Conservation (phyloP, 2,797 vertebrate genomes). For the Lepilemur ruficaudatus region DNA sequence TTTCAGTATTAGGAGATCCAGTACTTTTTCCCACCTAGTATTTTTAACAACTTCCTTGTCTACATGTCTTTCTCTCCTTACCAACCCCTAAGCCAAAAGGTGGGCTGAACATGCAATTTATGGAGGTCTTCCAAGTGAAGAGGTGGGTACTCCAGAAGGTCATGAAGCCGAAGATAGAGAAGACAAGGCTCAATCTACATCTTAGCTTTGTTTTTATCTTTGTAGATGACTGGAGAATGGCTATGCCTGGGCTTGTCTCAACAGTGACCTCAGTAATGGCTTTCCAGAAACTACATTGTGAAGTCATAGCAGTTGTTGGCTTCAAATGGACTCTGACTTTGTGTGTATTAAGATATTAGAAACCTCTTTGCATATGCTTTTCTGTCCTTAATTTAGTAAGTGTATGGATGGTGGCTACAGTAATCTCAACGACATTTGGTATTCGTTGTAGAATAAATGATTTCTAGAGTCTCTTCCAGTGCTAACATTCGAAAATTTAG, state of each 20-base stretch:
- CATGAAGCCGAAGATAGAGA: not conserved
- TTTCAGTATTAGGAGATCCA: not conserved
- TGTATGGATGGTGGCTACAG: not conserved
- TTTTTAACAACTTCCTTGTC: not conserved
- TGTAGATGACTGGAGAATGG: not conserved
- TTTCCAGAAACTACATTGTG: not conserved
- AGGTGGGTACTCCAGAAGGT: not conserved
- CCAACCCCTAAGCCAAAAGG: not conserved
- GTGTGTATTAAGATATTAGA: not conserved
- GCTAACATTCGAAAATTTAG: not conserved
- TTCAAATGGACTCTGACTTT: conserved; percentile 28
- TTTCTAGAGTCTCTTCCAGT: not conserved
- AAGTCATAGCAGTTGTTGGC: not conserved
- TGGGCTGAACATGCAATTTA: not conserved
- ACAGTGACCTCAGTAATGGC: not conserved
- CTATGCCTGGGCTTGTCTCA: not conserved
- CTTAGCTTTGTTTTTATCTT: not conserved
- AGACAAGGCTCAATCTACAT: not conserved
- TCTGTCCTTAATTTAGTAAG: not conserved
- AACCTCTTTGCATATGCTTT: not conserved
- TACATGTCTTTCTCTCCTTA: not conserved
- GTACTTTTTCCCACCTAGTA: not conserved
- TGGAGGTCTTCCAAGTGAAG: not conserved
- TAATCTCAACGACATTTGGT: not conserved
- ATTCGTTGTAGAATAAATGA: not conserved